A percentile compares a stretch with the other conserved stretches of the same genome.
phyloP scores from a whole-genome alignment of 2,888 invertebrate genomes.

The Meta bourneti region DNA sequence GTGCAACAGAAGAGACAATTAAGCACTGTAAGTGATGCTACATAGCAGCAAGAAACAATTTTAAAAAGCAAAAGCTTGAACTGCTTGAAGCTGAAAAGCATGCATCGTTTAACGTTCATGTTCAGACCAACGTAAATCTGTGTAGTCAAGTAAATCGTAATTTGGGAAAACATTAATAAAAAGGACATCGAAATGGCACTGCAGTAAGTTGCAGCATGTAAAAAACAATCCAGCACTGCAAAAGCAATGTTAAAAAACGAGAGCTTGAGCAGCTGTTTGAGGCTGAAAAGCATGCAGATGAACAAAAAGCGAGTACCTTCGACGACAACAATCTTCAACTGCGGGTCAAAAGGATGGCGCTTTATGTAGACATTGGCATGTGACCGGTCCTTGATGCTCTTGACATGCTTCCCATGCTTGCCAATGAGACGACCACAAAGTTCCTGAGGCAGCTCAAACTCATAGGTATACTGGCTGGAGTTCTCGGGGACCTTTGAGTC shows the following conservation, averaged over 20 bases:
- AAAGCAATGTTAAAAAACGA: neutral
- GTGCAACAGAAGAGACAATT: constrained; percentile 6
- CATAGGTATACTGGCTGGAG: constrained; percentile 78
- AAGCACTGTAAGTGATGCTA: neutral
- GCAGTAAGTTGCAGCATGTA: too few species aligned
- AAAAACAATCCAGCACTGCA: too few species aligned
- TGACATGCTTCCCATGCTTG: constrained; percentile 87
- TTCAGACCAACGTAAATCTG: too few species aligned
- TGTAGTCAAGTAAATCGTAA: too few species aligned
- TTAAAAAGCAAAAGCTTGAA: too few species aligned
- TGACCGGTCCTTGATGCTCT: constrained; percentile 87
- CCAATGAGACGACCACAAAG: constrained; percentile 94
- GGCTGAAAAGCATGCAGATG: constrained; percentile 61
- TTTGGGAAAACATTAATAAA: too few species aligned
- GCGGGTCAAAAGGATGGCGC: constrained; percentile 87
- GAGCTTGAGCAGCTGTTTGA: neutral
- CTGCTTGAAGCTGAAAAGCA: too few species aligned
- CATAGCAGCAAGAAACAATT: neutral
- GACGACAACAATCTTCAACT: constrained; percentile 90
- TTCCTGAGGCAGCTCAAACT: constrained; percentile 82
- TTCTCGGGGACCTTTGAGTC: constrained; percentile 29
- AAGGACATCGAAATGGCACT: too few species aligned
- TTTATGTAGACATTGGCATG: constrained; percentile 90
- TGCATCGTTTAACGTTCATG: too few species aligned
- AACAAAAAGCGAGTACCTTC: constrained; percentile 84